Percentiles rank a stretch among this genome's conserved stretches.
These are phyloP conservation scores for Taenaris catops DNA, from an alignment of 2,888 invertebrate species.

Conservation along the genomic window DNA sequence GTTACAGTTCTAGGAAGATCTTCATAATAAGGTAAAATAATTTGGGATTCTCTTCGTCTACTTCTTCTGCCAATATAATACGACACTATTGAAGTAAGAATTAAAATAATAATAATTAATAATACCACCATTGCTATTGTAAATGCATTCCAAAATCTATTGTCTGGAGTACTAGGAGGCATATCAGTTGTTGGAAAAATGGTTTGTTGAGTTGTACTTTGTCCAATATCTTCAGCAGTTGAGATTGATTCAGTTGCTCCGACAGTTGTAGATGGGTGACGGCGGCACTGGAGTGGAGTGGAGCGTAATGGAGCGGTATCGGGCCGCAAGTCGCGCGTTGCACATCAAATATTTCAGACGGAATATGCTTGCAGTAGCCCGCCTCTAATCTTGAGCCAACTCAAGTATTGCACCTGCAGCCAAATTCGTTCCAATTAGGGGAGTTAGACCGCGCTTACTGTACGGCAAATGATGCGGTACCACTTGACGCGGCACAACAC, in stretches of 20 bases:
- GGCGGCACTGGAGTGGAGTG: slow-evolving; percentile 31
- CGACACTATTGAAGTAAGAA: slow-evolving; percentile 17
- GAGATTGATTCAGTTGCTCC: slow-evolving; percentile 3
- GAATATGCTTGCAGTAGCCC: slow-evolving; percentile 70
- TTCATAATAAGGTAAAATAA: slow-evolving; percentile 28
- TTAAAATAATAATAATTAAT: slow-evolving; percentile 16
- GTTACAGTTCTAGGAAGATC: slow-evolving; percentile 29
- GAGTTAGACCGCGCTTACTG: slow-evolving; percentile 73
- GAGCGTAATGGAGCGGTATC: slow-evolving; percentile 29
- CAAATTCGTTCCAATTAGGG: slow-evolving; percentile 78
- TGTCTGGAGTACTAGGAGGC: slow-evolving; percentile 2
- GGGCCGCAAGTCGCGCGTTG: slow-evolving; percentile 64
- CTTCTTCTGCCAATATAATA: slow-evolving; percentile 22
- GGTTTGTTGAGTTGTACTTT: neutral
- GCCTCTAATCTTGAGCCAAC: slow-evolving; percentile 76
- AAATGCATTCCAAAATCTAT: slow-evolving; percentile 22
- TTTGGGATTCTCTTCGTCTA: slow-evolving; percentile 12
- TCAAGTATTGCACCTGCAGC: slow-evolving; percentile 78
- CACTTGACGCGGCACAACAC: slow-evolving; percentile 68
- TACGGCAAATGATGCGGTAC: slow-evolving; percentile 77
- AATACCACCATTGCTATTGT: slow-evolving; percentile 21
- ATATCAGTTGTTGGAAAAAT: neutral
- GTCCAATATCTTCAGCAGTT: slow-evolving; percentile 6
- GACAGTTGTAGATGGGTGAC: slow-evolving; percentile 36
- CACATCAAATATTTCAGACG: slow-evolving; percentile 72